Base-by-base conservation (phyloP, 2,888 invertebrate species). In the Catocala fraxini region DNA sequence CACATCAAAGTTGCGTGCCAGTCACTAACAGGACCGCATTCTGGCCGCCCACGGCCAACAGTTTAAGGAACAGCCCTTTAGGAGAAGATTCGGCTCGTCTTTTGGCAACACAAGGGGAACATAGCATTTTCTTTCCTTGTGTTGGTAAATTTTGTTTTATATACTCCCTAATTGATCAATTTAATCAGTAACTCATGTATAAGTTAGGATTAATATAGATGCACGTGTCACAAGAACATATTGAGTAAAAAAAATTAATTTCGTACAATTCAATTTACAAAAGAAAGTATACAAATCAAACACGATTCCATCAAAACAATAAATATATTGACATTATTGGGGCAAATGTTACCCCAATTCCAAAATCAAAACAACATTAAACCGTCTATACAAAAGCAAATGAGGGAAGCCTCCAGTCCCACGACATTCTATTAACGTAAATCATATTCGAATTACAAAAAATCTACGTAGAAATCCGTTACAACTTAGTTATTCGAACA, bases 401-500 rank as follows among this genome's bases (percentile, higher is more conserved):
- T 34, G 33, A 49, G 4, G 6, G 0, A 33, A 33, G 41, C 41
- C 25, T 4, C 25, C 25, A 25, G 46, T 33, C 35, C 54, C 41
- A 35, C 43, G 51, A 56, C 56, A 55, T 65, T 43, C 13, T 39
- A 53, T 63, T 25, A 63, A 63, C 63, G 48, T 56, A 68, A 65
- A 73, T 65, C 45, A 33, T 64, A 60, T 70, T 64, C 51, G 51
- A 15, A 58, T 55, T 51, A 46, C 48, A 41, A 65, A 68, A 48
- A 48, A 41, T 62, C 59, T 55, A 51, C 47, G 15, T 47, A 63
- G 61, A 66, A 68, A 59, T 25, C 45, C 49, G 53, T 53, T 33
- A 57, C 63, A 73, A 65, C 51, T 75, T 56, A 63, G 52, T 74
- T 61, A 58, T 54, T 56, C 55, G 57, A 71, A 64, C 34, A 49